Evolutionary conservation across 2,888 invertebrate species (phyloP), one percentile per base, ranked within the genome.

Genomic region (Eupithecia vulgata): DNA sequence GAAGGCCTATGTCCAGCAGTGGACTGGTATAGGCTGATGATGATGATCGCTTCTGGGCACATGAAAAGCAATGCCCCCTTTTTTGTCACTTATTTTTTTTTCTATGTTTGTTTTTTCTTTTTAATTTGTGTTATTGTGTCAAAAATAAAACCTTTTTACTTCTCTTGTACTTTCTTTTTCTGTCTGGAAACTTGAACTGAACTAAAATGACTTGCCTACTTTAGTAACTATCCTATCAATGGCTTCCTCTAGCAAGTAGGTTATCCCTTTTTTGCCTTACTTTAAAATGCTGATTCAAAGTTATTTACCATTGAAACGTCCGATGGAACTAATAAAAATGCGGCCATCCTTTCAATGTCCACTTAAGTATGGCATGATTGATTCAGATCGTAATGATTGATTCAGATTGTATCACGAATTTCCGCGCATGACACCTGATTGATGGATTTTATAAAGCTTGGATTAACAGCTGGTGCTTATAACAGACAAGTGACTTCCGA

Each of bases 361-460:
- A 70, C 70, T 72, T 70, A 30, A 30, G 30, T 30, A 72, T 67
- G 73, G 70, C 73, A 70, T 72, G 70, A 75, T 77, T 68, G 70
- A 71, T 72, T 75, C 68, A 71, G 70, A 72, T 77, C 69, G 45
- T 52, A 59, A 70, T 72, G 70, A 75, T 77, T 68, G 70, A 71
- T 72, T 75, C 68, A 71, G 70, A 73, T 77, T 73, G 52, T 52
- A 59, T 76, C 73, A 68, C 70, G 70, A 65, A 78, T 79, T 78
- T 81, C 81, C 82, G 79, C 76, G 77, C 68, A 67, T 69, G 75
- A 78, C 80, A 80, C 78, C 79, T 81, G 79, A 77, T 77, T 79
- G 78, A 78, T 73, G 70, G 62, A 62, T 64, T 78, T 73, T 79
- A 79, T 77, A 78, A 66, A 59, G 25, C 59, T 48, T 52, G 12